A percentile compares a stretch with the other conserved stretches of the same genome.
phyloP scores from a whole-genome alignment of 2,888 invertebrate genomes.

The Deilephila porcellus region DNA sequence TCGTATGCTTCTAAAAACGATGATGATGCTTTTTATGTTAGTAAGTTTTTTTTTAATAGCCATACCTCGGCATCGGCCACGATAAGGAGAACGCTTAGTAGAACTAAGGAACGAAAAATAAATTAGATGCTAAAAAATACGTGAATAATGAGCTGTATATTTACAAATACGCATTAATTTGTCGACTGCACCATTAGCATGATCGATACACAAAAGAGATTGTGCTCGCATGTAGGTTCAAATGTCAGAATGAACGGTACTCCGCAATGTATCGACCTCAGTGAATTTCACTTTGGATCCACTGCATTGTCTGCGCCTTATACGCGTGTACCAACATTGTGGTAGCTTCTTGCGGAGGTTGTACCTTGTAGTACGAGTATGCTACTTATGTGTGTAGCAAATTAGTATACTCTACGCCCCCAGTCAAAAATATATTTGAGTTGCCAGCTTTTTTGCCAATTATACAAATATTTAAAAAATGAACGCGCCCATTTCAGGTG shows the following conservation, averaged over 20 bases:
- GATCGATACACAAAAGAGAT: constrained; percentile 39
- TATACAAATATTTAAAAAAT: not conserved
- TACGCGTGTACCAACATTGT: constrained; percentile 35
- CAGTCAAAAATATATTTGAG: too few relatives aligned
- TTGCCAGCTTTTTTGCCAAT: too few relatives aligned
- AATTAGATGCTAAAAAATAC: too few relatives aligned
- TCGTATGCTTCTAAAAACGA: too few relatives aligned
- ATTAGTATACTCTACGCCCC: too few relatives aligned
- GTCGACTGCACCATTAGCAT: constrained; percentile 1
- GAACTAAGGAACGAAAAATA: too few relatives aligned
- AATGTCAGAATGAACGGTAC: constrained; percentile 52
- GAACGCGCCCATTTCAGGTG: not conserved
- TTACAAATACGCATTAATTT: not conserved
- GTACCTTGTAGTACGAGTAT: not conserved
- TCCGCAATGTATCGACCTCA: constrained; percentile 50
- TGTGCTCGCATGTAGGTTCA: constrained; percentile 48
- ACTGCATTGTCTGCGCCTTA: constrained; percentile 44
- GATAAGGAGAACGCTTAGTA: too few relatives aligned
- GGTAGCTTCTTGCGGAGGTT: not conserved
- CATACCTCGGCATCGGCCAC: too few relatives aligned
- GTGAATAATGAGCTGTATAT: not conserved
- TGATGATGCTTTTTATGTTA: too few relatives aligned
- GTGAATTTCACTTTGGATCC: constrained; percentile 42
- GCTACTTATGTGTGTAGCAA: not conserved
- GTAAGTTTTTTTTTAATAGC: too few relatives aligned